Evolutionary conservation across 2,888 invertebrate genomes (phyloP).

Genomic region (Steinernema carpocapsae): DNA sequence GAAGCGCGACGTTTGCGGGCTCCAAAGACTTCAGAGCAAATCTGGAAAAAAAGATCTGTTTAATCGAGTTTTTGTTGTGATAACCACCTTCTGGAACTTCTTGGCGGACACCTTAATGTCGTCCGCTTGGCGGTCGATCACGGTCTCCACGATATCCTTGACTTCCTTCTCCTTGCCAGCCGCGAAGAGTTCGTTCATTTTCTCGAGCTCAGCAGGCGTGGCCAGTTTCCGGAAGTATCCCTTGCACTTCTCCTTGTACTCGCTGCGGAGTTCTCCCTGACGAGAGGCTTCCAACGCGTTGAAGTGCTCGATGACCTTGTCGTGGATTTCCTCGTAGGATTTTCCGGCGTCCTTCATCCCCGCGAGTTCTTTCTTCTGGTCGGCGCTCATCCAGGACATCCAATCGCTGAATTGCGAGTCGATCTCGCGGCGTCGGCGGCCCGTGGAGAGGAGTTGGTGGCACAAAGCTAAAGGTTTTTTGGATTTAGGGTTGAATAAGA

Average conservation of each 20-base stretch:
- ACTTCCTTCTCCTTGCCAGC: constrained; percentile 43
- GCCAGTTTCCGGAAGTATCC: constrained; percentile 35
- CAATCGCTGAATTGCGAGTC: constrained; percentile 27
- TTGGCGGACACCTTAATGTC: constrained; percentile 46
- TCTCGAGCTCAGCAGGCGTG: constrained; percentile 47
- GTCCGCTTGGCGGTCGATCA: constrained; percentile 43
- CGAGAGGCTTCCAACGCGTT: constrained; percentile 33
- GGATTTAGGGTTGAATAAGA: neutral
- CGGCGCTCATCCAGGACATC: constrained; percentile 42
- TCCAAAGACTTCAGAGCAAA: constrained; percentile 45
- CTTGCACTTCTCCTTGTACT: constrained; percentile 53
- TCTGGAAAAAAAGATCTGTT: constrained; percentile 10
- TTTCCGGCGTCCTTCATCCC: constrained; percentile 51
- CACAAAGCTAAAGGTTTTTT: constrained; percentile 1
- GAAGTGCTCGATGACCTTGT: constrained; percentile 52
- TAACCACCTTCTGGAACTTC: constrained; percentile 37
- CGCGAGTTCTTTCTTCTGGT: constrained; percentile 48
- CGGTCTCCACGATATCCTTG: constrained; percentile 45
- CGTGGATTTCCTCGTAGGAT: constrained; percentile 50
- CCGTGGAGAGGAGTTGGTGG: constrained; percentile 22
- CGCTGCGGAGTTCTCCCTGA: constrained; percentile 42
- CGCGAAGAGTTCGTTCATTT: constrained; percentile 48
- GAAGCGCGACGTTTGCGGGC: neutral
- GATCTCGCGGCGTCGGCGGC: constrained; percentile 10
- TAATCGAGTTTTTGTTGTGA: neutral